A percentile compares a stretch with the other conserved stretches of the same genome.
Evolutionary conservation across 2,797 vertebrate genomes (phyloP).

Genomic region (Coranthus polyacanthus): DNA sequence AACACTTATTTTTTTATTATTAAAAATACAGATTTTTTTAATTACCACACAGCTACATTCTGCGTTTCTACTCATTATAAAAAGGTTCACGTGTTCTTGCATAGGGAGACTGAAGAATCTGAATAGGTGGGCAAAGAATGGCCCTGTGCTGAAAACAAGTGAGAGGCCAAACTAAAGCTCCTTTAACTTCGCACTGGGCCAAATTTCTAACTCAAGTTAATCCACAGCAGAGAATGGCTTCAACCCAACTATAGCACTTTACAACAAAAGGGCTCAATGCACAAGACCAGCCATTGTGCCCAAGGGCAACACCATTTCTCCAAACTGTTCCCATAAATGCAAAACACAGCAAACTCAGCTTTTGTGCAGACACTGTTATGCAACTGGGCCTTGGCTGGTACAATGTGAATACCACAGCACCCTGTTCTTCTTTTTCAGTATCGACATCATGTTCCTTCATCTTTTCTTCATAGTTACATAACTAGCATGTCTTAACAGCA

Average conservation of each 20-base stretch:
- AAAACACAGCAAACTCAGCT: conserved; percentile 28
- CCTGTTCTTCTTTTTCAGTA: conserved; percentile 1
- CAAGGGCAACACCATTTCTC: background rate
- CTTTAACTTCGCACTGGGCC: conserved; percentile 19
- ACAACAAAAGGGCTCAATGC: conserved; percentile 31
- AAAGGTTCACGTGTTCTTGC: background rate
- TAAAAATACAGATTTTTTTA: background rate
- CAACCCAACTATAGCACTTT: conserved; percentile 15
- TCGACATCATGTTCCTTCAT: background rate
- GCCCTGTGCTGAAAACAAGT: conserved; percentile 15
- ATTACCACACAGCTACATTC: background rate
- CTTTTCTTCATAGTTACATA: background rate
- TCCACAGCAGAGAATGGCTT: conserved; percentile 6
- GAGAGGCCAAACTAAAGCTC: conserved; percentile 40
- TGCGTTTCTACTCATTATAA: conserved; percentile 7
- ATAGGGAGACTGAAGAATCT: conserved; percentile 11
- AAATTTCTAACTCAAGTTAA: conserved; percentile 10
- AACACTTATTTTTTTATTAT: too few species aligned
- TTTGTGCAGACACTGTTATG: conserved; percentile 32
- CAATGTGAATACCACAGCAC: background rate
- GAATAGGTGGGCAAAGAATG: conserved; percentile 27
- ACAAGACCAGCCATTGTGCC: conserved; percentile 16
- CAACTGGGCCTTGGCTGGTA: conserved; percentile 20
- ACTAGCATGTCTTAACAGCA: conserved; percentile 20
- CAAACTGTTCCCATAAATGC: conserved; percentile 52